phyloP scores from a whole-genome alignment of 2,113 vertebrate species.

The Abramis brama region DNA sequence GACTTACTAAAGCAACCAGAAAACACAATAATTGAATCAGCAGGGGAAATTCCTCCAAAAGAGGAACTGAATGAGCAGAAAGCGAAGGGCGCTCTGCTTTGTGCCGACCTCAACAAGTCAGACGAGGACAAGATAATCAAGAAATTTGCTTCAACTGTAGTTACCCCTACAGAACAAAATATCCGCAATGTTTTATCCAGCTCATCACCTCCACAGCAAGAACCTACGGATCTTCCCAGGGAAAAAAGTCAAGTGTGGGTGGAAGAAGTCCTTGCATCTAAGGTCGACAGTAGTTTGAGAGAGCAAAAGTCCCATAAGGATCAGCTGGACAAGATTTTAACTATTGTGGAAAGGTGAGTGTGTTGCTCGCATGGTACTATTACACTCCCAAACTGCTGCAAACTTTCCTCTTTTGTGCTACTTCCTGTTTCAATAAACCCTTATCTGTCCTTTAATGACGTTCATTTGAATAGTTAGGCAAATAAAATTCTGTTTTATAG shows the following conservation, averaged over 20 bases:
- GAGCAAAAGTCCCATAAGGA: constrained; percentile 28
- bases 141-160: constrained; percentile 47
- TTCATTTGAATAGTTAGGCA: constrained; percentile 9
- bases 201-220: neutral
- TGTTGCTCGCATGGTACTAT: neutral
- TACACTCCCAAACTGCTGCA: neutral
- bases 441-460: neutral
- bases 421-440: neutral
- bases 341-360: constrained; percentile 29
- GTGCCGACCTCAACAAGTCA: constrained; percentile 63
- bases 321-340: constrained; percentile 4
- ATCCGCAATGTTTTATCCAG: constrained; percentile 2
- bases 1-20: neutral
- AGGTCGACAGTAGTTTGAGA: neutral
- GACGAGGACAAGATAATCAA: constrained; percentile 67
- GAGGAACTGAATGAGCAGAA: constrained; percentile 29
- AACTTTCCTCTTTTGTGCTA: neutral
- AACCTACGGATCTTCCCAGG: neutral
- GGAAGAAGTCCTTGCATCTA: constrained; percentile 3
- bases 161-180: neutral
- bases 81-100: neutral
- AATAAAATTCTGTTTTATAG: constrained; percentile 13
- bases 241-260: constrained; percentile 12
- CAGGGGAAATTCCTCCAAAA: constrained; percentile 19
- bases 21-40: constrained; percentile 21